Percentiles rank a stretch among this genome's conserved stretches.
Evolutionary conservation across 1,140 invertebrate genomes (phyloP).

Genomic region (Dufourea novaeangliae): DNA sequence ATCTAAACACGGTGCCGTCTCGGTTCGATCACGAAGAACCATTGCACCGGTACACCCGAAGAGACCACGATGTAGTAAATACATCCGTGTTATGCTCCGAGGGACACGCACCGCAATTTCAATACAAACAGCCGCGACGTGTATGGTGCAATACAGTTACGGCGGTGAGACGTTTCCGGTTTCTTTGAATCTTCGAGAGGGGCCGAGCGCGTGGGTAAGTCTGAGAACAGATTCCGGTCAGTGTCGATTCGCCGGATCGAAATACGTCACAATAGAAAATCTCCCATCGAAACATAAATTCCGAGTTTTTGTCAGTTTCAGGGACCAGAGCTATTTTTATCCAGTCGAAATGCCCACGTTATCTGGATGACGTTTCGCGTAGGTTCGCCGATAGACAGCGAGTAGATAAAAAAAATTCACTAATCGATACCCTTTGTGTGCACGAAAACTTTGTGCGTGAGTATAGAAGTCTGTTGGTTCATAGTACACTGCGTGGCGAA

Average conservation of each 20-base stretch:
- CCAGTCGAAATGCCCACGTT: conserved; percentile 23
- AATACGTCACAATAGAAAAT: not conserved
- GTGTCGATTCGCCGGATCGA: not conserved
- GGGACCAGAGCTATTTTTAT: conserved; percentile 21
- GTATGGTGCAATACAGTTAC: conserved; percentile 59
- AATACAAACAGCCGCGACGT: conserved; percentile 50
- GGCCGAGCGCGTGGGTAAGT: conserved; percentile 23
- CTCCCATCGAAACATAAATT: not conserved
- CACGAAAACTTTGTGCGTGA: not conserved
- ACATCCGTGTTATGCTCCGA: conserved; percentile 57
- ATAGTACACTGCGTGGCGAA: too few species aligned
- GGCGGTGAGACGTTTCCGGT: conserved; percentile 60
- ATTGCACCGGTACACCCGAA: conserved; percentile 29
- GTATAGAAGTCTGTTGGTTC: not conserved
- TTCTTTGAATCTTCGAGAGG: conserved; percentile 43
- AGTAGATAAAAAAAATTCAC: conserved; percentile 33
- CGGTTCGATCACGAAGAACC: conserved; percentile 4
- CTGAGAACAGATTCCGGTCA: not conserved
- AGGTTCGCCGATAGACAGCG: conserved; percentile 12
- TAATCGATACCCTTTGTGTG: conserved; percentile 40
- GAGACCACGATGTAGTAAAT: conserved; percentile 53
- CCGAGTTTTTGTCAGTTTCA: conserved; percentile 6
- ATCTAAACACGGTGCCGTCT: not conserved
- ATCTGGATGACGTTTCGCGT: conserved; percentile 31
- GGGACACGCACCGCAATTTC: conserved; percentile 58